Evolutionary conservation across 2,797 vertebrate species (phyloP).

Genomic region (Hafferia zeledoni): DNA sequence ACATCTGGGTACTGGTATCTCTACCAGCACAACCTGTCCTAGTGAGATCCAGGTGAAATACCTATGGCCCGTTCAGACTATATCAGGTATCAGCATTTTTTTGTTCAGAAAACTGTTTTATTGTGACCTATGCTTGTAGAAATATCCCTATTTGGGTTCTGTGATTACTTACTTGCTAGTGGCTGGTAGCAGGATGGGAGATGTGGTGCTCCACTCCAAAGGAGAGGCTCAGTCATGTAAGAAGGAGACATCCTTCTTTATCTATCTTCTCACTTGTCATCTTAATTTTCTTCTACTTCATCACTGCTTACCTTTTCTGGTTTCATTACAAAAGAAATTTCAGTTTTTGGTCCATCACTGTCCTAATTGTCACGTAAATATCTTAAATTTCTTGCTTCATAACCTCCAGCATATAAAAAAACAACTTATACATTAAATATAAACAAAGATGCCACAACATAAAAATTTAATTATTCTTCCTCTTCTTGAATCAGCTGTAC

Average conservation of each 20-base stretch:
- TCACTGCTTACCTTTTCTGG: neutral
- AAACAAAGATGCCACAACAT: neutral
- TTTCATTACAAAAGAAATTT: neutral
- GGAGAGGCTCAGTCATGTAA: neutral
- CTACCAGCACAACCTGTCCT: neutral
- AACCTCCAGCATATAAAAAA: neutral
- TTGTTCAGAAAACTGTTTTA: neutral
- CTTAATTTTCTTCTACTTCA: neutral
- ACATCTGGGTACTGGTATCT: neutral
- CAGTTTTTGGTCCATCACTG: neutral
- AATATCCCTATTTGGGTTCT: neutral
- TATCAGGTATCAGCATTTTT: neutral
- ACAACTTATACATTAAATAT: neutral
- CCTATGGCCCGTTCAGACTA: neutral
- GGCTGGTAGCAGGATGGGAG: neutral
- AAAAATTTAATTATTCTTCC: neutral
- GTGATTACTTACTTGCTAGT: neutral
- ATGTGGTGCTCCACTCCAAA: neutral
- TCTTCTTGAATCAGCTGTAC: neutral
- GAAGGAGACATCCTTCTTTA: neutral
- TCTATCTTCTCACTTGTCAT: neutral
- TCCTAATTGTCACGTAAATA: neutral
- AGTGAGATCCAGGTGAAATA: neutral
- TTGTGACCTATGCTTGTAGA: neutral
- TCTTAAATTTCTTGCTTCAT: neutral